Evolutionary conservation across 2,888 invertebrate species (phyloP).

Genomic region (Agonum fuliginosum): DNA sequence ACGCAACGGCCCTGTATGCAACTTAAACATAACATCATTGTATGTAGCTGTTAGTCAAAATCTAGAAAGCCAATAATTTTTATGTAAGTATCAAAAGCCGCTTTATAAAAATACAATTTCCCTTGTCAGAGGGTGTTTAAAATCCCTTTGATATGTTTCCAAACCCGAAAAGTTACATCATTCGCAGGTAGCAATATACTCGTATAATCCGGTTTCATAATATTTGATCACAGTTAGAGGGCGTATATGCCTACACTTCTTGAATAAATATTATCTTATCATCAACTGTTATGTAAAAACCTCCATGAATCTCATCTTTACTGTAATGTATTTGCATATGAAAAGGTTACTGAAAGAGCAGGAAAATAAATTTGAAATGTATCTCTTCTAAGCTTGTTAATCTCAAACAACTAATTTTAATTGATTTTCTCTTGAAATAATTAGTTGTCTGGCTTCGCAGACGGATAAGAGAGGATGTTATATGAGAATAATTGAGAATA

Average conservation of each 20-base stretch:
- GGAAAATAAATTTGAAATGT: background rate
- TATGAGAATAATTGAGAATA: background rate
- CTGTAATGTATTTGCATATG: background rate
- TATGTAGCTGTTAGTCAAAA: no score
- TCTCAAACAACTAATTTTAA: background rate
- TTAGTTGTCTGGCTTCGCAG: background rate
- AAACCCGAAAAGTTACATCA: background rate
- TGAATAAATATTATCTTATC: constrained; percentile 22
- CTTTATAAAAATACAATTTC: constrained; percentile 1
- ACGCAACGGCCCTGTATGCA: no score
- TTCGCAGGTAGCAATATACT: background rate
- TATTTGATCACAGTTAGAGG: constrained; percentile 4
- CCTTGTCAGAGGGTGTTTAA: background rate
- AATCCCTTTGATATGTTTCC: background rate
- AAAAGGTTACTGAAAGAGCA: background rate
- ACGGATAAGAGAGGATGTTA: background rate
- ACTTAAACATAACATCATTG: no score
- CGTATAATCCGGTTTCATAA: constrained; percentile 3
- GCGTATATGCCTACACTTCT: background rate
- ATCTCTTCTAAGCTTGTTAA: background rate
- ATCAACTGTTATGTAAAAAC: constrained; percentile 29
- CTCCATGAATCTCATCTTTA: constrained; percentile 14
- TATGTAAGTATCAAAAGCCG: no score
- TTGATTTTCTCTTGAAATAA: background rate
- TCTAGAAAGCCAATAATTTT: no score